Evolutionary conservation across 2,888 invertebrate species (phyloP), one percentile per base, ranked within the genome.

Genomic region (Pseudoips prasinana): DNA sequence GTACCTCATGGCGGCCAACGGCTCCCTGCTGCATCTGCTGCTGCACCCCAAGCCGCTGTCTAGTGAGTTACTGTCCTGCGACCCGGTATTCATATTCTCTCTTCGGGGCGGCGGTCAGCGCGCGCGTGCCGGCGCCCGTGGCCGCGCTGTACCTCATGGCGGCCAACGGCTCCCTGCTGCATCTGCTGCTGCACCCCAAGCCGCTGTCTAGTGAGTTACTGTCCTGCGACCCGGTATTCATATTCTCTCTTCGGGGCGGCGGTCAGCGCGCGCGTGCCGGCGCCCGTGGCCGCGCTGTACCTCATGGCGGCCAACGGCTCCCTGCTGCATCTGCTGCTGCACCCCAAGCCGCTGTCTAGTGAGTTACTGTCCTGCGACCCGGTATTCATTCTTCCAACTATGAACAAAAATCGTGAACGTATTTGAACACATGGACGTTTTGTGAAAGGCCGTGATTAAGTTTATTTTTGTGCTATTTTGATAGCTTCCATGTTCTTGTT

Each of bases 121-220:
- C 43, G 90, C 39, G n/a, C n/a, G n/a, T n/a, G n/a, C n/a, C n/a
- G 50, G 48, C 61, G 7, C 59, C 94, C 7, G 92, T 94, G 8
- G 95, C 97, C 67, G 94, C 96, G n/a, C 86, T 98, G 6, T 98
- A 96, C 75, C 92, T 98, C 10, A 94, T 97, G 92, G 94, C 96
- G 25, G 95, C 95, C 61, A 94, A 94, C 64, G 98, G 98, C 11
- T 92, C 92, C 33, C 91, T 98, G 50, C 91, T 96, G 42, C 97
- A 98, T 72, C 96, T 98, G 60, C 92, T 95, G 70, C 90, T 98
- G 65, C 95, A 97, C 58, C 96, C 96, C 0, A 92, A 91, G 59
- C 79, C 92, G 33, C 66, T 72, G 1, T 75, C 91, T 17, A 62
- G 75, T 76, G 1, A 55, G 65, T 64, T 28, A n/a, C n/a, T n/a